Evolutionary conservation across 1,140 invertebrate genomes (phyloP), one percentile per base, ranked within the genome.

Genomic region (Paracyclopina nana): DNA sequence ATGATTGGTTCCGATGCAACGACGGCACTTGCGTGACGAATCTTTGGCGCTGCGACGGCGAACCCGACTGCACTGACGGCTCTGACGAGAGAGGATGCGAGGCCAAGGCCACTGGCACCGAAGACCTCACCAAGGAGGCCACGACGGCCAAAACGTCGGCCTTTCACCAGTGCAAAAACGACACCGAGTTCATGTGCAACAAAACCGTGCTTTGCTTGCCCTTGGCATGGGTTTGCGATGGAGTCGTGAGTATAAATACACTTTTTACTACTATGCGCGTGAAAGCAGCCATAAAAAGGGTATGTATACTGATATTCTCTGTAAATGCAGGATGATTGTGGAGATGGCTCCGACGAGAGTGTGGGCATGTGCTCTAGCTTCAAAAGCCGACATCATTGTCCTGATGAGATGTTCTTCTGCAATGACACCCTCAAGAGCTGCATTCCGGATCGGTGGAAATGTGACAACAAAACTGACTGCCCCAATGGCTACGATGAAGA

Each of bases 21-120:
- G 45, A 51, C 12, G 49, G 49, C 11, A 12, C 50, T 54, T 94
- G 87, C 62, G 82, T 94, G 52, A 82, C 84, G 0, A 64, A 68
- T 0, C 67, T 70, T 0, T 90, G 83, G 82, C 76, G 75, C 44
- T 88, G 84, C 61, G 83, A 88, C 62, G 74, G 75, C 0, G 76
- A 81, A 53, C 68, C 68, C 27, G 85, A 94, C 61, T 92, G 87
- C 66, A 65, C 70, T 1, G 82, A 87, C 62, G 75, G 75, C n/a
- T 79, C 77, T 2, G 82, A 86, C 59, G 82, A 87, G 64, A 63
- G 72, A 6, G 74, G 73, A 16, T 82, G 79, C 52, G 53, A 20
- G 41, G 34, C 4, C 48, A n/a, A n/a, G n/a, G n/a, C n/a, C n/a
- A 82, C 80, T 0, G 92, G 87, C 67, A 68, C 78, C 0, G 66